Evolutionary conservation across 1,140 invertebrate species (phyloP).

Genomic region (Cydia pomonella): DNA sequence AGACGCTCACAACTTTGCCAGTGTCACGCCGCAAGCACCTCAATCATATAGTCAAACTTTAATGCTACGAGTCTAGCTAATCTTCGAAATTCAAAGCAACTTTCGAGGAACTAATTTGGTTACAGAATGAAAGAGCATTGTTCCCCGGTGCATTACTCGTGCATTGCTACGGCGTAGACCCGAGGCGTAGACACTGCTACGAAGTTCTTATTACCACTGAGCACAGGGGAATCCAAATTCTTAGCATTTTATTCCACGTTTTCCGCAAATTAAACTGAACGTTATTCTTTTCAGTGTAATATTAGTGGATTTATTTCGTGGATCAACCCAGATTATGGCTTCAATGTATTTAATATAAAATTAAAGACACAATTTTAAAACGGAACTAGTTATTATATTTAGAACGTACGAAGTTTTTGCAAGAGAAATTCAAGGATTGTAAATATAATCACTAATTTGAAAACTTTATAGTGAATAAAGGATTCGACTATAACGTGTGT

Average conservation of each 20-base stretch:
- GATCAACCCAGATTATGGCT: no score
- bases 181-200: background rate
- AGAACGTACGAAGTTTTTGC: no score
- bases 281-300: background rate
- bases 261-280: background rate
- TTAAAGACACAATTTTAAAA: no score
- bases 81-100: slow-evolving; percentile 13
- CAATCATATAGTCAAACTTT: slow-evolving; percentile 11
- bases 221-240: background rate
- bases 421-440: no score
- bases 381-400: no score
- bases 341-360: no score
- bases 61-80: slow-evolving; percentile 1
- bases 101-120: slow-evolving; percentile 15
- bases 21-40: slow-evolving; percentile 1
- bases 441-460: no score
- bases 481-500: no score
- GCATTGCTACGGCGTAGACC: slow-evolving; percentile 1
- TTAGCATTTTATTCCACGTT: background rate
- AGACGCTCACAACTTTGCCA: background rate
- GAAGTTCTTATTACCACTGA: background rate
- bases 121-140: slow-evolving; percentile 14
- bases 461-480: no score
- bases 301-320: background rate
- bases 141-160: background rate